Conservation (phyloP, 2,113 vertebrate species). For the Strigops habroptila region DNA sequence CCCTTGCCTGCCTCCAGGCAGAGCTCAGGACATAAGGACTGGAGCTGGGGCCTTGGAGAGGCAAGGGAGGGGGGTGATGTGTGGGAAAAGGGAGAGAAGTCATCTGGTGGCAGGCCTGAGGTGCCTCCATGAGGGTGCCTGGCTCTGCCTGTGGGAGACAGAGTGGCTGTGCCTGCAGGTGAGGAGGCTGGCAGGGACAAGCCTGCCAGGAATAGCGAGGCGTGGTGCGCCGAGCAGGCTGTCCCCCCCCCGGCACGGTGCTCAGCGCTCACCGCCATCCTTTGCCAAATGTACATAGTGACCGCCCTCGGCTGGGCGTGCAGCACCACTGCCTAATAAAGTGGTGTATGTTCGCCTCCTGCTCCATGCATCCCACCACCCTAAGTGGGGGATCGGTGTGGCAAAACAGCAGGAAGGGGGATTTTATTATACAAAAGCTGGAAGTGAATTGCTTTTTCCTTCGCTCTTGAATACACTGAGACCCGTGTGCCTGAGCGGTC, state of each 20-base stretch:
- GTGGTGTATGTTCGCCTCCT: background rate
- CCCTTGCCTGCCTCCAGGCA: background rate
- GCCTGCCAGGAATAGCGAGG: background rate
- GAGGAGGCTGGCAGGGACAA: background rate
- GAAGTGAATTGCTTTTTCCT: background rate
- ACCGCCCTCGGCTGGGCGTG: background rate
- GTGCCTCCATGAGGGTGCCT: background rate
- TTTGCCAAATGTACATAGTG: slow-evolving; percentile 29
- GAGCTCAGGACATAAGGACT: background rate
- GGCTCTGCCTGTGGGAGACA: background rate
- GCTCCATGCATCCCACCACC: background rate
- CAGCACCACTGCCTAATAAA: slow-evolving; percentile 40
- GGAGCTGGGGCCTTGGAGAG: background rate
- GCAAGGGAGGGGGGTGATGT: background rate
- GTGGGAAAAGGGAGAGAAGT: background rate
- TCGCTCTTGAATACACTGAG: rapidly evolving
- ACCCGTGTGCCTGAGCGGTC: rapidly evolving
- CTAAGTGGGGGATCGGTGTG: background rate
- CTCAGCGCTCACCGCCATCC: background rate
- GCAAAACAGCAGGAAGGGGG: background rate
- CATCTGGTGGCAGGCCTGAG: background rate
- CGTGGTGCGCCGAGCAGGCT: background rate
- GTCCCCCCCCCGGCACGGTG: background rate
- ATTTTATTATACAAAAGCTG: background rate
- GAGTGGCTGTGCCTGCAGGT: rapidly evolving